phyloP scores from a whole-genome alignment of 1,140 invertebrate species.

The Orchestia grillus region DNA sequence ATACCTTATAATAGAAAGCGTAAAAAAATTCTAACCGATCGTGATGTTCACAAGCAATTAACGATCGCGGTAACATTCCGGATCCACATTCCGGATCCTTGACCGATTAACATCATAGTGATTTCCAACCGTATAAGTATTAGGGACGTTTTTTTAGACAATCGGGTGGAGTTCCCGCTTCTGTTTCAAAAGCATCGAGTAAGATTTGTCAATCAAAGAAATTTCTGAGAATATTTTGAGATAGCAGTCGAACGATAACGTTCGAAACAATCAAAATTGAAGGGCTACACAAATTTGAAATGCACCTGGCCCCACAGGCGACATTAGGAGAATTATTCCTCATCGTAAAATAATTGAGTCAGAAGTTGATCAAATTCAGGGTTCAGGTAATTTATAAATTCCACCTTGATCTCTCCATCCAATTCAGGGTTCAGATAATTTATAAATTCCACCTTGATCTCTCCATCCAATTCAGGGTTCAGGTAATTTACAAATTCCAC shows the following conservation, averaged over 20 bases:
- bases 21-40: no score
- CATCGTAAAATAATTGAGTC: background rate
- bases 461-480: no score
- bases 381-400: background rate
- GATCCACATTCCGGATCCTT: background rate
- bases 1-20: no score
- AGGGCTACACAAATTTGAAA: background rate
- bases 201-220: background rate
- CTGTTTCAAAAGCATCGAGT: background rate
- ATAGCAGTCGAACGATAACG: background rate
- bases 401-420: background rate
- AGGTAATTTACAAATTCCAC: no score
- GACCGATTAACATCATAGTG: background rate
- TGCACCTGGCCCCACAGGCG: background rate
- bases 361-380: background rate
- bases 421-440: no score
- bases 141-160: background rate
- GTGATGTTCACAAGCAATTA: background rate
- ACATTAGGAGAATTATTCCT: background rate
- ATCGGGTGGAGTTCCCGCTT: background rate
- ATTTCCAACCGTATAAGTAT: background rate
- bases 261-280: background rate
- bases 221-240: background rate
- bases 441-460: no score
- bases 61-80: background rate